Percentiles rank a stretch among this genome's conserved stretches.
These are phyloP conservation scores for Isotomurus palustris DNA, from an alignment of 2,888 invertebrate genomes.

Conservation along the genomic window DNA sequence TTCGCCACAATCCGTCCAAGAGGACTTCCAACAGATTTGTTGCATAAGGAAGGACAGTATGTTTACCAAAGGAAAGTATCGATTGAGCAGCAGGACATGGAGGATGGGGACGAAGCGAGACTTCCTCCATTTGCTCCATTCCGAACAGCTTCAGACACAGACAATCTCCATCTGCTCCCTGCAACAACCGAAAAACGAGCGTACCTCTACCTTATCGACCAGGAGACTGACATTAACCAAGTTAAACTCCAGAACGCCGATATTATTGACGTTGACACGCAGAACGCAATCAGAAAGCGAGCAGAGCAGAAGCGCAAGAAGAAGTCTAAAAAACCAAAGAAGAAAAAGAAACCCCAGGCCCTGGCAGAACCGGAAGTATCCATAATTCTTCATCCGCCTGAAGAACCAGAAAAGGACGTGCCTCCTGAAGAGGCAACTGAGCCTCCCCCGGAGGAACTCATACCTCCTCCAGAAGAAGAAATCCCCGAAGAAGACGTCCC, in stretches of 20 bases:
- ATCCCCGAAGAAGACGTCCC: not conserved
- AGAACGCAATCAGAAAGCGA: not conserved
- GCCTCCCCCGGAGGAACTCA: not conserved
- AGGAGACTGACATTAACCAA: not conserved
- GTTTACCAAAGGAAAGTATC: constrained; percentile 6
- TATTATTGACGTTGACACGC: not conserved
- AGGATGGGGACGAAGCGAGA: constrained; percentile 17
- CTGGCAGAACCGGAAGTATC: not conserved
- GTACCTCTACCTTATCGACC: not conserved
- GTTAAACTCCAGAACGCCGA: not conserved
- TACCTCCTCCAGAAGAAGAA: not conserved
- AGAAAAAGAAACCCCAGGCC: not conserved
- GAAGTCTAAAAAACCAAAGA: not conserved
- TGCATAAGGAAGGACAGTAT: not conserved
- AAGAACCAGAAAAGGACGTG: not conserved
- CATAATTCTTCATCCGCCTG: too few species aligned
- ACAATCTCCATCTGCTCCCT: constrained; percentile 25
- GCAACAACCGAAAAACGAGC: constrained; percentile 1
- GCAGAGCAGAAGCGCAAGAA: too few species aligned
- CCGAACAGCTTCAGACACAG: constrained; percentile 24
- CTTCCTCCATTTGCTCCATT: constrained; percentile 24
- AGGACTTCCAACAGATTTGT: constrained; percentile 21
- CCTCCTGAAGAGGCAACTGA: not conserved
- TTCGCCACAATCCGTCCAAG: constrained; percentile 19
- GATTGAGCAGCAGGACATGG: constrained; percentile 2